These are phyloP conservation scores for Baryphthengus martii DNA, from an alignment of 2,113 vertebrate species.

Conservation along the genomic window DNA sequence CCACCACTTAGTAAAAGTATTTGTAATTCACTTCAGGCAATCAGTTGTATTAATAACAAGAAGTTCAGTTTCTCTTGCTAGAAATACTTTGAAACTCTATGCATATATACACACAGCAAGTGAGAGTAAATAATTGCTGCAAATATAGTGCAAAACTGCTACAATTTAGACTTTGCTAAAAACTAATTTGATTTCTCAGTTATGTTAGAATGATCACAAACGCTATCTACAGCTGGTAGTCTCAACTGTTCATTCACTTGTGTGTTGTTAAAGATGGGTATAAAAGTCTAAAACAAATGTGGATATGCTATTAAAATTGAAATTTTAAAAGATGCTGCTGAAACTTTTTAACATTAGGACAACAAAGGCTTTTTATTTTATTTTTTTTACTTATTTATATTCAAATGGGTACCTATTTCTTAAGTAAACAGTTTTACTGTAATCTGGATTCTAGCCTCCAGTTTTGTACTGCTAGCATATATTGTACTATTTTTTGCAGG, in stretches of 20 bases:
- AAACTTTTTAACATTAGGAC: background rate
- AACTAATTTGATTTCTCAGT: conserved; percentile 39
- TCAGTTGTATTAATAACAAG: background rate
- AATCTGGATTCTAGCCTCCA: background rate
- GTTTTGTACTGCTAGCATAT: background rate
- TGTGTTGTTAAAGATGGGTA: background rate
- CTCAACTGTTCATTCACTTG: conserved; percentile 17
- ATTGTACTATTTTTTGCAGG: background rate
- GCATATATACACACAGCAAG: background rate
- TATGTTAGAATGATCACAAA: conserved; percentile 42
- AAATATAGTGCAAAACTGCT: conserved; percentile 4
- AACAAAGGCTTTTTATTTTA: background rate
- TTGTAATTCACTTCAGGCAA: background rate
- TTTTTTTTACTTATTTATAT: background rate
- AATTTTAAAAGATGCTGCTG: background rate
- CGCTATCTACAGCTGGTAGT: conserved; percentile 11
- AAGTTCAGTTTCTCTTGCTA: background rate
- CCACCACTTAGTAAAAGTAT: background rate
- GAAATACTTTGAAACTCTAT: background rate
- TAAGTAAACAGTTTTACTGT: background rate
- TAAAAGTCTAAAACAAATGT: background rate
- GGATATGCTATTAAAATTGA: background rate
- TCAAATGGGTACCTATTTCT: background rate
- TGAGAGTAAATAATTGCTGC: conserved; percentile 25
- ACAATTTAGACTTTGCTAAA: conserved; percentile 32